These are phyloP conservation scores for Eristalinus sepulchralis DNA, from an alignment of 2,888 invertebrate genomes.

Conservation along the genomic window DNA sequence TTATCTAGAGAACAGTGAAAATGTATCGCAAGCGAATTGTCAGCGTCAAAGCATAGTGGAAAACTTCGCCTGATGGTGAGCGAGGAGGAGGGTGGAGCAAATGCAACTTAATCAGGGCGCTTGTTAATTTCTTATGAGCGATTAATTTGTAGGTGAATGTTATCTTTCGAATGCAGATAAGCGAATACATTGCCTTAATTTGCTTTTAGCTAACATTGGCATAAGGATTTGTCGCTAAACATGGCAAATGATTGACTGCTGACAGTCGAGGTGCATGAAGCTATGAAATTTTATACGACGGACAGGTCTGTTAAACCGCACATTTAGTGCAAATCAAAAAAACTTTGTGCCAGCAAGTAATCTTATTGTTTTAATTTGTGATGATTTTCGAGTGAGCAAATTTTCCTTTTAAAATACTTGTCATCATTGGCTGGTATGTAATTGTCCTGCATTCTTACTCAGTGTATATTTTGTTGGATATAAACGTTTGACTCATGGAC, in stretches of 20 bases:
- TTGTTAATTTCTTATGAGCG: slow-evolving; percentile 8
- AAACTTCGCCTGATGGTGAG: background rate
- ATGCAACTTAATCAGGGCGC: slow-evolving; percentile 23
- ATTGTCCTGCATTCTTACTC: too few relatives aligned
- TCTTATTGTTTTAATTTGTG: too few relatives aligned
- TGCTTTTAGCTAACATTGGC: slow-evolving; percentile 38
- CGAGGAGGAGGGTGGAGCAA: background rate
- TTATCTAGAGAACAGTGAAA: slow-evolving; percentile 20
- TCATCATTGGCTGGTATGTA: too few relatives aligned
- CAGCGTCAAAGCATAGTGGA: background rate
- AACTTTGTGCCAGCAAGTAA: too few relatives aligned
- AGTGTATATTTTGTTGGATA: too few relatives aligned
- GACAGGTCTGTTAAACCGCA: too few relatives aligned
- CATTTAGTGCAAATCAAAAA: too few relatives aligned
- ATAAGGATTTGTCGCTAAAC: slow-evolving; percentile 9
- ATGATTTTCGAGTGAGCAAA: too few relatives aligned
- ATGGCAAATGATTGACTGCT: background rate
- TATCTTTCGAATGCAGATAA: slow-evolving; percentile 40
- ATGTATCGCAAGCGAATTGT: slow-evolving; percentile 18
- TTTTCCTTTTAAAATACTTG: too few relatives aligned
- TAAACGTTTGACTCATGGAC: background rate
- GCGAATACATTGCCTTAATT: slow-evolving; percentile 29
- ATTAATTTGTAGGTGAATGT: slow-evolving; percentile 16
- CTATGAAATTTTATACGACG: background rate
- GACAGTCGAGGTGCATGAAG: background rate